Conservation (phyloP, 1,140 invertebrate species). For the Armadillidium nasatum region DNA sequence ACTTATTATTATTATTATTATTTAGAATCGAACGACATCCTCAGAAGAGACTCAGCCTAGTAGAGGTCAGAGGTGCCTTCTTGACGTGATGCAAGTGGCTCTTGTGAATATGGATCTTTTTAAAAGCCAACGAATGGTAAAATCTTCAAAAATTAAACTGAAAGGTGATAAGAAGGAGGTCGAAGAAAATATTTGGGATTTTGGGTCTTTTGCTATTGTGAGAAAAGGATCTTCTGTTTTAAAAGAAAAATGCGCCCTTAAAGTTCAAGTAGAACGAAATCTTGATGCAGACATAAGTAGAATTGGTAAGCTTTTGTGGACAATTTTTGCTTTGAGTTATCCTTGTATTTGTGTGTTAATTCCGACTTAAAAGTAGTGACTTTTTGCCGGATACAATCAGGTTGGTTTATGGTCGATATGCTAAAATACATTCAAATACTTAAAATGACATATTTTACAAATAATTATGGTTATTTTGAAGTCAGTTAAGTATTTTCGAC, state of each 20-base stretch:
- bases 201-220: conserved; percentile 56
- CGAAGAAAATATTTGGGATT: conserved; percentile 47
- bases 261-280: conserved; percentile 76
- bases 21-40: background rate
- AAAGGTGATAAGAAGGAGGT: conserved; percentile 39
- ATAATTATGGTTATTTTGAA: too few relatives aligned
- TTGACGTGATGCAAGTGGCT: conserved; percentile 70
- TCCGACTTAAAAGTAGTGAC: too few relatives aligned
- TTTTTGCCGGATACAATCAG: too few relatives aligned
- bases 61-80: conserved; percentile 51
- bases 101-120: conserved; percentile 76
- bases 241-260: conserved; percentile 71
- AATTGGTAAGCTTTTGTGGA: conserved; percentile 49
- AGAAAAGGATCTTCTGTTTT: conserved; percentile 58
- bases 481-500: too few relatives aligned
- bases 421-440: too few relatives aligned
- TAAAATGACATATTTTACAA: too few relatives aligned
- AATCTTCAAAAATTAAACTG: background rate
- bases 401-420: too few relatives aligned
- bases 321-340: background rate
- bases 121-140: background rate
- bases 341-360: too few relatives aligned
- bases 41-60: background rate
- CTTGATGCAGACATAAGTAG: conserved; percentile 65
- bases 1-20: too few relatives aligned